Evolutionary conservation across 2,797 vertebrate species (phyloP), one percentile per base, ranked within the genome.

Genomic region (Rhyacichthys aspro): DNA sequence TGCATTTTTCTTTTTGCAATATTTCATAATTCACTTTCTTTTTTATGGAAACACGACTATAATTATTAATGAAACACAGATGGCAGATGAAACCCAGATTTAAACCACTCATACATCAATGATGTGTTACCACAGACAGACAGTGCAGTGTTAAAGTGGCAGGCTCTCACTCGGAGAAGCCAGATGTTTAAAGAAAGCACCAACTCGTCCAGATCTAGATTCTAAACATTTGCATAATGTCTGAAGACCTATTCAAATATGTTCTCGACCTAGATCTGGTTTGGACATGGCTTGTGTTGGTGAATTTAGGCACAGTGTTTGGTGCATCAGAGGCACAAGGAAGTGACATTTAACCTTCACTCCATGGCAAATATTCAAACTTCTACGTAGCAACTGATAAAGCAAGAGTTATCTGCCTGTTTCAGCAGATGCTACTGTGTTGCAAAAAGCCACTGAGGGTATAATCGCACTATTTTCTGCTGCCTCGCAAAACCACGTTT

Each of bases 241-340:
- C 36, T 14, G 53, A 18, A 18, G 46, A 48, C 34, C 11, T 18
- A 43, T 56, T 53, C 16, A 58, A 50, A 54, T 11, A n/a, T 7
- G 9, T 37, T 41, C 45, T 59, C 36, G 1, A 56, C 60, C 46
- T 55, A 72, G 67, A 67, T 67, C 72, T 65, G 78, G 52, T 56
- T 43, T 63, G 55, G 75, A 62, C 58, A 60, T 60, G 73, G 83
- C 81, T 28, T 79, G 78, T 71, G 43, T 39, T 57, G 70, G 71
- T 70, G 65, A 74, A 4, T 76, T 68, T 38, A 88, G 87, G 86
- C 87, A 86, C 86, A 83, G 78, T 78, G 72, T 78, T 63, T n/a
- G 74, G 84, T 87, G 74, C 54, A 48, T 66, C 54, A 12, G 74
- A 83, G 79, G 78, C 81, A 78, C 72, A 42, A 57, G 57, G 53